Evolutionary conservation across 1,140 invertebrate genomes (phyloP), one percentile per base, ranked within the genome.

Genomic region (Paraescarpia echinospica): DNA sequence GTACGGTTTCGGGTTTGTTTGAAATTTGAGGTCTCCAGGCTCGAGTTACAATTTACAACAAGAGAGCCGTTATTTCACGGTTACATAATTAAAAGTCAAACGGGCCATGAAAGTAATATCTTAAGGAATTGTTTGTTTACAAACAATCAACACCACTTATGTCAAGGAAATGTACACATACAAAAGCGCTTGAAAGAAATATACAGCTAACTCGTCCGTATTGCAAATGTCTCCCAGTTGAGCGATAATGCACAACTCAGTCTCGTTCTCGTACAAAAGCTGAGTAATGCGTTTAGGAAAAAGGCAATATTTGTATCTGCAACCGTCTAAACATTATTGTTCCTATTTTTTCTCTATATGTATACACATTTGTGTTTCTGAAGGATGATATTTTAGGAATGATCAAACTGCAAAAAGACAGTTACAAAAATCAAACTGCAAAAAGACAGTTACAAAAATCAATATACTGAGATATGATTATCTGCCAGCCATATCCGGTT

Each of bases 181-280:
- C 59, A 77, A 77, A 77, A 77, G 59, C 59, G 59, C 59, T 77
- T 77, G 59, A 77, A 77, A 77, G 59, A 77, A 77, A 77, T 77
- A 77, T 77, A 27, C 59, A 77, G 59, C 59, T 77, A 77, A 77
- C 59, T 77, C 59, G 27, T 31, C 59, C 59, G 59, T 77, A 77
- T 77, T 77, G 22, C 59, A 77, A 77, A 77, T 77, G 59, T 77
- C 59, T 77, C 22, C 59, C 59, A 18, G 22, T 77, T 77, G 59
- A 77, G 59, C 59, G 59, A 77, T 77, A 77, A 77, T 77, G 22
- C 22, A 77, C 59, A 77, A 77, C 18, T 77, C 59, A 77, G 22
- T 18, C 59, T 77, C 59, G 59, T 77, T 77, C 59, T 31, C 12
- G 59, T 31, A 77, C 14, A 77, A 77, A 27, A 14, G 9, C 9